Evolutionary conservation across 2,113 vertebrate genomes (phyloP), one percentile per base, ranked within the genome.

Genomic region (Megalops atlanticus): DNA sequence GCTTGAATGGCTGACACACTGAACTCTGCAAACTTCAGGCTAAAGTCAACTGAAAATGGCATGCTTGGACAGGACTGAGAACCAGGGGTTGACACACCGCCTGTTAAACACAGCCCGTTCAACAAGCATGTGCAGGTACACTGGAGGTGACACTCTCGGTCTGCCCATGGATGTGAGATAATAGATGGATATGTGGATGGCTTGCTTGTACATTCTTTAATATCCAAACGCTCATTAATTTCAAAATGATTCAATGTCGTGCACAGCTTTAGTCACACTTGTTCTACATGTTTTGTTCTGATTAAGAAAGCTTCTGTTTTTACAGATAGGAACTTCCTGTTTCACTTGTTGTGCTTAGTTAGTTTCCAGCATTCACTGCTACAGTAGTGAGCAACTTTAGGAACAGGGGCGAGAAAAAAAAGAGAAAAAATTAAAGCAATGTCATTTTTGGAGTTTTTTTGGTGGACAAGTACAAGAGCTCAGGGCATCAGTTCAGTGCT

Each of bases 241-340:
- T n/a, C n/a, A 58, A n/a, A 11, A 14, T 58, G 52, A 58, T n/a
- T 24, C 2, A 15, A 2, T 58, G n/a, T 58, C 18, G 24, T 24
- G 21, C 16, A 18, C 8, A 24, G 52, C n/a, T 4, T 58, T 4
- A 58, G 52, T 58, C 52, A 58, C 52, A 58, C 1, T n/a, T 15
- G 52, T 58, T n/a, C 52, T 58, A 58, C 52, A 58, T 58, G 21
- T n/a, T n/a, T n/a, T 4, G 3, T n/a, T 64, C 58, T 24, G 58
- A n/a, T 64, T 64, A 64, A 64, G 58, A 64, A 64, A 64, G n/a
- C 58, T 64, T 64, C 58, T 64, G 58, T 64, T 64, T 64, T 64
- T 64, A n/a, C 24, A n/a, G 6, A 58, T 10, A 31, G 49, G 49
- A n/a, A 64, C 58, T 64, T 64, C 58, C 58, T 31, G 58, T 64